phyloP scores from a whole-genome alignment of 2,797 vertebrate species.

The Paratrypauchen microcephalus region DNA sequence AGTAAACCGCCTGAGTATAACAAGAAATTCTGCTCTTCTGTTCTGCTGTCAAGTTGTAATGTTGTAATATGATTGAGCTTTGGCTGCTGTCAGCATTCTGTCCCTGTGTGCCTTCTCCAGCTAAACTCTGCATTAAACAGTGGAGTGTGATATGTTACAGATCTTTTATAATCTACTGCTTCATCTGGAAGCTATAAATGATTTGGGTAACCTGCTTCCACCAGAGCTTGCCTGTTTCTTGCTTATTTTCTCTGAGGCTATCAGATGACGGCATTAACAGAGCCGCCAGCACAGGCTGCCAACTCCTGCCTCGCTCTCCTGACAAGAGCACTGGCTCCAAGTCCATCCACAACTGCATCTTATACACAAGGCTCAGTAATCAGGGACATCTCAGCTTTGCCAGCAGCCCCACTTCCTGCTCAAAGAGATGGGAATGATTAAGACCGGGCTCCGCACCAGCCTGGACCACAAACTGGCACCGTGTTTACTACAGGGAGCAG shows the following conservation, averaged over 20 bases:
- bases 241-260: conserved; percentile 39
- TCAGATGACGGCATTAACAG: conserved; percentile 47
- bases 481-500: conserved; percentile 18
- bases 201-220: conserved; percentile 48
- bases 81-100: conserved; percentile 17
- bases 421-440: conserved; percentile 62
- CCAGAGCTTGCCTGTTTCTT: conserved; percentile 46
- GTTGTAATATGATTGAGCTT: conserved; percentile 2
- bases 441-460: conserved; percentile 18
- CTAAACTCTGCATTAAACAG: conserved; percentile 8
- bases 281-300: conserved; percentile 37
- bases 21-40: background rate
- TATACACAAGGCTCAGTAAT: conserved; percentile 33
- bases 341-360: conserved; percentile 33
- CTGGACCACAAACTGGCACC: conserved; percentile 34
- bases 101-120: conserved; percentile 4
- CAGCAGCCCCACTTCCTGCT: conserved; percentile 45
- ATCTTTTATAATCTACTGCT: conserved; percentile 35
- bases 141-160: conserved; percentile 35
- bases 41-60: background rate
- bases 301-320: conserved; percentile 43
- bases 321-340: conserved; percentile 32
- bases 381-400: conserved; percentile 53
- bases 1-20: background rate
- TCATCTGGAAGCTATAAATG: conserved; percentile 58